These are phyloP conservation scores for Sarotherodon lohbergeri DNA, from an alignment of 2,113 vertebrate genomes.

Conservation along the genomic window DNA sequence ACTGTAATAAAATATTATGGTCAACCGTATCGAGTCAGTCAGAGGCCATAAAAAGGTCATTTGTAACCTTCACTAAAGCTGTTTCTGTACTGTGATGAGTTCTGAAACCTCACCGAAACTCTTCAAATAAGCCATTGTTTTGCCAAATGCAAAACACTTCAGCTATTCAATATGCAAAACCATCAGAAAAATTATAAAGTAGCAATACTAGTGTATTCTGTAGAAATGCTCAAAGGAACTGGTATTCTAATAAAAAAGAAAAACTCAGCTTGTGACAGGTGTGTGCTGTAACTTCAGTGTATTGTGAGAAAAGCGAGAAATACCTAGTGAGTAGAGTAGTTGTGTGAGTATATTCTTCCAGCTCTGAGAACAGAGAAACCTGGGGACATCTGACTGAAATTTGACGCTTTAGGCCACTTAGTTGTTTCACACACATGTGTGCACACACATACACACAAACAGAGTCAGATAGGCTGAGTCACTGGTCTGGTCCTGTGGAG, in stretches of 20 bases:
- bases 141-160: neutral
- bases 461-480: constrained; percentile 40
- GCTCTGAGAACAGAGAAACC: constrained; percentile 3
- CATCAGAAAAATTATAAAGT: neutral
- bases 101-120: neutral
- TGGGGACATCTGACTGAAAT: constrained; percentile 11
- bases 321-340: neutral
- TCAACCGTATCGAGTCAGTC: neutral
- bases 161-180: neutral
- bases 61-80: no score
- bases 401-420: constrained; percentile 14
- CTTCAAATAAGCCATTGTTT: neutral
- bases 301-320: neutral
- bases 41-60: neutral
- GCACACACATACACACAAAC: neutral
- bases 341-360: neutral
- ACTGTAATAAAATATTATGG: neutral
- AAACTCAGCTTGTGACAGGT: neutral
- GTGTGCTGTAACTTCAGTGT: neutral
- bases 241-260: neutral
- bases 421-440: neutral
- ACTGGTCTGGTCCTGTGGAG: constrained; percentile 54
- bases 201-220: neutral
- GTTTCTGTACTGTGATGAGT: no score
- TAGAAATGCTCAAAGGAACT: neutral